These are phyloP conservation scores for Drosophila orosa DNA, from an alignment of 1,140 invertebrate species.

Conservation along the genomic window DNA sequence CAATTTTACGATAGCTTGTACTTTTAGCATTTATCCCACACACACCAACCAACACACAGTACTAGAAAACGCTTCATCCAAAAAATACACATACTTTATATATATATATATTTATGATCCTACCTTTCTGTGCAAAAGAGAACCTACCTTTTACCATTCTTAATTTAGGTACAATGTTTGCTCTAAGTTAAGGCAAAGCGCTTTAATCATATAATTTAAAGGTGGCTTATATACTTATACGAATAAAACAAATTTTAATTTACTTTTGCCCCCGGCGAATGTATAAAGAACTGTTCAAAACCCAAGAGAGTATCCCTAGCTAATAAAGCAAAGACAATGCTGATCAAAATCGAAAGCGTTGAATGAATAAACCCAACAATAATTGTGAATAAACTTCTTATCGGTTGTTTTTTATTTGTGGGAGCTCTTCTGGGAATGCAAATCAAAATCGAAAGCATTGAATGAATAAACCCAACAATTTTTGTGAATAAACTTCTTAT, in stretches of 20 bases:
- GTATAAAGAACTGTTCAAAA: slow-evolving; percentile 51
- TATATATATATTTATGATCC: slow-evolving; percentile 53
- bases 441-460: slow-evolving; percentile 12
- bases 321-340: slow-evolving; percentile 33
- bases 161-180: slow-evolving; percentile 51
- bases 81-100: slow-evolving; percentile 51
- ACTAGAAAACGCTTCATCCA: slow-evolving; percentile 70
- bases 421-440: slow-evolving; percentile 6
- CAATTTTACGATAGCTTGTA: slow-evolving; percentile 55
- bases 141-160: slow-evolving; percentile 53
- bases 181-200: slow-evolving; percentile 50
- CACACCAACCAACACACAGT: slow-evolving; percentile 25
- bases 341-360: slow-evolving; percentile 11
- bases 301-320: slow-evolving; percentile 39
- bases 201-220: slow-evolving; percentile 58
- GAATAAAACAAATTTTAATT: slow-evolving; percentile 35
- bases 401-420: background rate
- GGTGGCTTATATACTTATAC: slow-evolving; percentile 70
- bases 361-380: slow-evolving; percentile 37
- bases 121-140: slow-evolving; percentile 49
- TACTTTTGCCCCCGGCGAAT: slow-evolving; percentile 44
- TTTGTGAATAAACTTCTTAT: slow-evolving; percentile 6
- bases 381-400: slow-evolving; percentile 8
- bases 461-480: slow-evolving; percentile 38
- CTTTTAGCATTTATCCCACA: slow-evolving; percentile 51